Evolutionary conservation across 2,113 vertebrate species (phyloP), one percentile per base, ranked within the genome.

Genomic region (Brachyhypopomus occidentalis): DNA sequence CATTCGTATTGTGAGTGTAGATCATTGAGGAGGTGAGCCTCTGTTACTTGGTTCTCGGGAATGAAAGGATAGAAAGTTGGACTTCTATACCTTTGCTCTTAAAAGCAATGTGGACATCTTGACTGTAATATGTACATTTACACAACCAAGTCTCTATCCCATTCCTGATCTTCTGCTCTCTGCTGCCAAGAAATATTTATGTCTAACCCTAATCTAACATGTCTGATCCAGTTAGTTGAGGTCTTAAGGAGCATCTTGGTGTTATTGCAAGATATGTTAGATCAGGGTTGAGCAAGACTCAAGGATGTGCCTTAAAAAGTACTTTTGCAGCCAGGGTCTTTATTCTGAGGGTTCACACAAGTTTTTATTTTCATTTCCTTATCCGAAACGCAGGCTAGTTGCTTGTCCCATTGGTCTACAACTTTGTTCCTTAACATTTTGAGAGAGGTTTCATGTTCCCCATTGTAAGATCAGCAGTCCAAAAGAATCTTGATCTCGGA

Each of bases 221-320:
- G 30, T 30, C 30, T 3, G 30, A 30, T 36, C 64, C 64, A 38
- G 64, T 36, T 67, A 67, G 34, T 67, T 19, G 7, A 4, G 0
- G 30, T 67, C 30, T 67, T 19, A 67, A 67, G 17, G 27, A 36
- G 64, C 64, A 67, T 67, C 16, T 67, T 27, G 64, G 36, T 67
- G 20, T 38, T 34, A 34, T n/a, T n/a, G 9, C 9, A 20, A 38
- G 64, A 4, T 66, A 14, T 67, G 64, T 67, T 63, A 19, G 64
- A 67, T 38, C 36, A 34, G 1, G 8, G 16, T 34, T 34, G 27
- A 19, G 17, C 0, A 36, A 66, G 34, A 36, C 16, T 66, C 63
- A 8, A 67, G 64, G 30, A 38, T 19, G 34, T 4, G 62, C 27
- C 14, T 64, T 64, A 41, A 2, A 3, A 60, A 9, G 20, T 14